phyloP scores from a whole-genome alignment of 2,797 vertebrate genomes.

The Falco naumanni region DNA sequence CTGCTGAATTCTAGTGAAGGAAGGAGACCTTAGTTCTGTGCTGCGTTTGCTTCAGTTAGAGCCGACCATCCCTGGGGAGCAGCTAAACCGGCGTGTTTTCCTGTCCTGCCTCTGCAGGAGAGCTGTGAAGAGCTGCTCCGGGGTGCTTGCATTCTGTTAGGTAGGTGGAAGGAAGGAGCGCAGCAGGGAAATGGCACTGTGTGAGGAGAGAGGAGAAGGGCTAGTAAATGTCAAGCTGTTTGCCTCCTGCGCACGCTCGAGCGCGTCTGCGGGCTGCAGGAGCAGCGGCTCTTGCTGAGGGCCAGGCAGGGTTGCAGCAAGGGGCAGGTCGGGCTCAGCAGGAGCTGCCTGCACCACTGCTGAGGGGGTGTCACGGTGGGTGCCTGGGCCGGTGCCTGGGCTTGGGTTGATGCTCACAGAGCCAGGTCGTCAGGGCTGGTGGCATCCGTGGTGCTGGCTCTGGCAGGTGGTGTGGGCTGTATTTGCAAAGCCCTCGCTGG shows the following conservation, averaged over 20 bases:
- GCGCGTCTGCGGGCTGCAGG: not conserved
- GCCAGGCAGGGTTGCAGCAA: not conserved
- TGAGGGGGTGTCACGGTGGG: accelerated
- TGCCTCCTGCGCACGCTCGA: not conserved
- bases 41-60: slow-evolving; percentile 45
- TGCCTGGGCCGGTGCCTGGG: not conserved
- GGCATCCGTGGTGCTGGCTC: not conserved
- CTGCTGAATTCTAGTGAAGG: not conserved
- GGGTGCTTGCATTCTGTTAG: slow-evolving; percentile 1
- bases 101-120: not conserved
- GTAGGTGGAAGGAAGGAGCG: not conserved
- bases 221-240: slow-evolving; percentile 35
- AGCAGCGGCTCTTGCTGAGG: accelerated
- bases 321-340: not conserved
- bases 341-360: not conserved
- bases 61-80: slow-evolving; percentile 4
- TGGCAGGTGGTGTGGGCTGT: not conserved
- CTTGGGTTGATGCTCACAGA: not conserved
- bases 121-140: not conserved
- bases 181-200: not conserved
- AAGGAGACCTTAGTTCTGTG: not conserved
- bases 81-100: not conserved
- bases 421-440: not conserved
- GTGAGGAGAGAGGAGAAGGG: not conserved
- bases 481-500: not conserved